Evolutionary conservation across 2,797 vertebrate species (phyloP), one percentile per base, ranked within the genome.

Genomic region (Lemur catta): DNA sequence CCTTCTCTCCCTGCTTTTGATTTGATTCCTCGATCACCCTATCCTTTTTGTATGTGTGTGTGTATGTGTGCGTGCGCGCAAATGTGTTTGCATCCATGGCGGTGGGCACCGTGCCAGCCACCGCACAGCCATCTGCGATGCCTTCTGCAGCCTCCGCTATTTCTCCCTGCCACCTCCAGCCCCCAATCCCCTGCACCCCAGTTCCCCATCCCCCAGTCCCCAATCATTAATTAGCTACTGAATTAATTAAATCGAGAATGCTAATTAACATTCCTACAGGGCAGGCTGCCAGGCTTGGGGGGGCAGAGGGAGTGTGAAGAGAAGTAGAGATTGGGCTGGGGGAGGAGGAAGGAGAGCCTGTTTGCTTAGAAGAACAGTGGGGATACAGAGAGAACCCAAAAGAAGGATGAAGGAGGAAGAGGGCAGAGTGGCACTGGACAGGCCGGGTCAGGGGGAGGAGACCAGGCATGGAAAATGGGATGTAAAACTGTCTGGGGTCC

Each of bases 211-310:
- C 85, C 82, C 96, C 90, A 79, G 87, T 75, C 84, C 92, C 96
- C 89, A 96, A 92, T 97, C 97, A 95, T 97, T 98, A 98, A 98
- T 98, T 98, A 98, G 97, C 92, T 94, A 93, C 96, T 94, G 98
- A 98, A 98, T 98, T 98, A 98, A 98, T 98, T 98, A 98, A 97
- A 97, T 92, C 14, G 57, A 82, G 82, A 95, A 96, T 98, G 95
- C 98, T 98, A 97, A 98, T 98, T 98, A 98, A 97, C 95, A 97
- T 98, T 97, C 97, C 97, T 98, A 97, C 97, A 97, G 96, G 98
- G 98, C 96, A 98, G 92, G 92, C 95, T 97, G 97, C 97, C 98
- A 98, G 97, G 94, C 81, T 94, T 35, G 88, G 80, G 8, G 22
- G 57, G 63, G 52, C 8, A 28, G 75, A 94, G 76, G 86, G 90